Evolutionary conservation across 2,797 vertebrate genomes (phyloP).

Genomic region (Remorina albescens): DNA sequence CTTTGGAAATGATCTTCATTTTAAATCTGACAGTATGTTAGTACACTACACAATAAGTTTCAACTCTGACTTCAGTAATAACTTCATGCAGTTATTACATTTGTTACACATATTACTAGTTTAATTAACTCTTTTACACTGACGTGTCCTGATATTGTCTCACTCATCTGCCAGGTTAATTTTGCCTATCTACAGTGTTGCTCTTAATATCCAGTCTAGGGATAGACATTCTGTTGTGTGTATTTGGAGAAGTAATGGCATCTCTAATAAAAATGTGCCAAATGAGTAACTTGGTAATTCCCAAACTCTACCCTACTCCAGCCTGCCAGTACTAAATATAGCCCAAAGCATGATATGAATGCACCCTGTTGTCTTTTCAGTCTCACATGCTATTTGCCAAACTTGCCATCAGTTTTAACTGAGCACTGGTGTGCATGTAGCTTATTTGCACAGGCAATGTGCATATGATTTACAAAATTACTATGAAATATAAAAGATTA

Average conservation of each 20-base stretch:
- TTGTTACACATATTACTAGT: neutral
- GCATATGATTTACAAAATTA: conserved; percentile 5
- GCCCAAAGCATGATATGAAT: conserved; percentile 31
- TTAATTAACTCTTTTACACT: neutral
- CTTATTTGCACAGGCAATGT: neutral
- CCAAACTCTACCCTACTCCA: conserved; percentile 46
- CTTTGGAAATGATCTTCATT: no score
- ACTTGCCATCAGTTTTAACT: conserved; percentile 39
- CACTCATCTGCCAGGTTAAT: conserved; percentile 6
- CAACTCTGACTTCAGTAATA: no score
- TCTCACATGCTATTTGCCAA: conserved; percentile 31
- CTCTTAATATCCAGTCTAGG: neutral
- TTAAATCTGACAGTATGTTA: no score
- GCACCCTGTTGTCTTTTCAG: conserved; percentile 46
- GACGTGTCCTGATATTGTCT: conserved; percentile 1
- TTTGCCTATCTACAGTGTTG: conserved; percentile 1
- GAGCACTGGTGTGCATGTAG: conserved; percentile 14
- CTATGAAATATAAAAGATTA: neutral
- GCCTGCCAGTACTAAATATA: conserved; percentile 68
- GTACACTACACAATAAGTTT: no score
- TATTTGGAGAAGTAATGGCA: neutral
- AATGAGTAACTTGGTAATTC: conserved; percentile 51
- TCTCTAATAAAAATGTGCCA: conserved; percentile 51
- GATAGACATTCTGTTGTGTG: neutral
- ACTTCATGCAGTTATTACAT: no score